Evolutionary conservation across 2,113 vertebrate genomes (phyloP), one percentile per base, ranked within the genome.

Genomic region (Cynocephalus volans): DNA sequence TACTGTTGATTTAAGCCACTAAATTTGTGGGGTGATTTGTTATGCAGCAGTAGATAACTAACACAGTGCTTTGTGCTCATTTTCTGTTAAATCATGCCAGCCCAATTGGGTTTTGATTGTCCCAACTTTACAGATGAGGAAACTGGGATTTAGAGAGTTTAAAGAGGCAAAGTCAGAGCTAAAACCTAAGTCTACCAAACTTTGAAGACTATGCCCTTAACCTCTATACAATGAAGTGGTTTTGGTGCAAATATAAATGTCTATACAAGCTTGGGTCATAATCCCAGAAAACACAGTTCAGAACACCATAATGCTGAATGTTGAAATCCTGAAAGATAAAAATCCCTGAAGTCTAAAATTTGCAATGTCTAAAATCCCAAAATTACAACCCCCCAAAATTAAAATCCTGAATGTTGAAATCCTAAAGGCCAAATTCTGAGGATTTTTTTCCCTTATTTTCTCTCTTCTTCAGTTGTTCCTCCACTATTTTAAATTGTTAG

Each of bases 11-110:
- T 85, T 77, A 88, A 87, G 82, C 54, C 77, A 76, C 50, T 96
- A 76, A 56, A 69, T 88, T 86, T 41, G 75, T 41, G 52, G 41
- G n/a, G 28, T 88, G 56, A 88, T 96, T 96, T 91, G 72, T 76
- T 88, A 75, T n/a, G n/a, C 17, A 69, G 86, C 82, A 81, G 67
- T 64, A 60, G 41, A 87, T 72, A 91, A 67, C 77, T 83, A 95
- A 83, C 50, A 33, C 23, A 58, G 65, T 72, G 18, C 60, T 76
- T 87, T 64, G 33, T 33, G 36, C 33, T 85, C 64, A 33, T 64
- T 56, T 93, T 52, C 89, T 86, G 8, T 23, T 69, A 36, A 88
- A 36, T 52, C 19, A 17, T 15, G 33, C 65, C 36, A 60, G 15
- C 72, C 52, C n/a, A 52, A 36, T 2, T 52, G 65, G 65, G 19